Evolutionary conservation across 2,888 invertebrate genomes (phyloP).

Genomic region (Hypomecis punctinalis): DNA sequence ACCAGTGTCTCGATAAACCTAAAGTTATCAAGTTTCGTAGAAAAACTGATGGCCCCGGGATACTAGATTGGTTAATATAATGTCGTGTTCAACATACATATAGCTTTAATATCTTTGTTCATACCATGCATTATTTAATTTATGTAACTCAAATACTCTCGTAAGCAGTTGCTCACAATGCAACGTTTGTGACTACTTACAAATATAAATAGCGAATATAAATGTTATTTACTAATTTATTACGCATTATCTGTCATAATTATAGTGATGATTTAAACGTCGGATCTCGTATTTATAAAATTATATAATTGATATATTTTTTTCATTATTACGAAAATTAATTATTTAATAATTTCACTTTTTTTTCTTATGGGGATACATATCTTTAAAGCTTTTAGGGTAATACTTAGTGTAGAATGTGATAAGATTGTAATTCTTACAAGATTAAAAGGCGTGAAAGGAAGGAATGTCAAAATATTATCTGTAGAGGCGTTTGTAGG

Average conservation of each 20-base stretch:
- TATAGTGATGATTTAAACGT: slow-evolving; percentile 47
- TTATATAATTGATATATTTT: slow-evolving; percentile 36
- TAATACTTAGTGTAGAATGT: slow-evolving; percentile 21
- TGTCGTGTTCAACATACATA: too few species aligned
- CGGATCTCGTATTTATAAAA: slow-evolving; percentile 65
- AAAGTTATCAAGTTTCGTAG: too few species aligned
- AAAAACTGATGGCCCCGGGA: too few species aligned
- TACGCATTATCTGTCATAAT: slow-evolving; percentile 41
- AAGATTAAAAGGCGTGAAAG: too few species aligned
- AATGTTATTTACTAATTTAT: slow-evolving; percentile 44
- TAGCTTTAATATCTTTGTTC: too few species aligned
- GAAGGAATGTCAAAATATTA: too few species aligned
- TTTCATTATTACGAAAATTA: slow-evolving; percentile 30
- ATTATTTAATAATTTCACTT: slow-evolving; percentile 55
- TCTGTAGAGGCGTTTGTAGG: too few species aligned
- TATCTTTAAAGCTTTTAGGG: slow-evolving; percentile 45
- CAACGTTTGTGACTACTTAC: not conserved
- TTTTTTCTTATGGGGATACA: slow-evolving; percentile 45
- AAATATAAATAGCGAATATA: not conserved
- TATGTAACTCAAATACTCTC: slow-evolving; percentile 24
- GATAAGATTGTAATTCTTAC: too few species aligned
- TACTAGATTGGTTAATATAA: too few species aligned
- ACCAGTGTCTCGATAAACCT: too few species aligned
- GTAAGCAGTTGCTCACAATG: slow-evolving; percentile 2
- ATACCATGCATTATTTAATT: too few species aligned